Percentiles rank a stretch among this genome's conserved stretches.
These are phyloP conservation scores for Tenthredo distinguenda DNA, from an alignment of 2,888 invertebrate species.

Conservation along the genomic window DNA sequence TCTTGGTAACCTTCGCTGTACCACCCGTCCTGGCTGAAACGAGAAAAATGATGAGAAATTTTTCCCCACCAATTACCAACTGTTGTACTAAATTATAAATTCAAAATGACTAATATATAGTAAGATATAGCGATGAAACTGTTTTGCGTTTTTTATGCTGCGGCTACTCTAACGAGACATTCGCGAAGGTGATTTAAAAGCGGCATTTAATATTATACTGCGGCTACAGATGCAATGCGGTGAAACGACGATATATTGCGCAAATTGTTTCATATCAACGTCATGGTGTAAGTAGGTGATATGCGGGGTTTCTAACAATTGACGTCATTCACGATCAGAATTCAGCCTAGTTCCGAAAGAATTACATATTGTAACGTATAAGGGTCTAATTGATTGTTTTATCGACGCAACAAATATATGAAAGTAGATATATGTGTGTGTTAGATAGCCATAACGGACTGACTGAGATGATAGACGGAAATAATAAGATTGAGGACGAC, in stretches of 20 bases:
- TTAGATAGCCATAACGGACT: neutral
- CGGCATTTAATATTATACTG: neutral
- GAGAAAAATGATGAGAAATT: constrained; percentile 54
- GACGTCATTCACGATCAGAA: constrained; percentile 29
- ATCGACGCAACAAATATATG: neutral
- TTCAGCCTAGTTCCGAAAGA: constrained; percentile 3
- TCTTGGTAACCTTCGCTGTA: constrained; percentile 79
- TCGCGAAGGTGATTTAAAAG: neutral
- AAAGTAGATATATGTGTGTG: neutral
- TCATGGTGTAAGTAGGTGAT: neutral
- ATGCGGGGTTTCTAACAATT: neutral
- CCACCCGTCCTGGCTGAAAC: constrained; percentile 81
- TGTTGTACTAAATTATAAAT: neutral
- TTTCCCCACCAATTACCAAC: constrained; percentile 10
- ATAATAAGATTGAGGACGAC: neutral
- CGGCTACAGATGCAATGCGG: constrained; percentile 36
- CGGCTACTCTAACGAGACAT: neutral
- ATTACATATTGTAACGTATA: neutral
- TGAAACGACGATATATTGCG: constrained; percentile 32
- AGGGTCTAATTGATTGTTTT: neutral
- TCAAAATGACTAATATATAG: constrained; percentile 20
- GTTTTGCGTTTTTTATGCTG: neutral
- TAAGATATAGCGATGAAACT: constrained; percentile 13
- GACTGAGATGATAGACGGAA: neutral
- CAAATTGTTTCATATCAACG: constrained; percentile 7